These are phyloP conservation scores for Chirona hameri DNA, from an alignment of 2,888 invertebrate species.

Conservation along the genomic window DNA sequence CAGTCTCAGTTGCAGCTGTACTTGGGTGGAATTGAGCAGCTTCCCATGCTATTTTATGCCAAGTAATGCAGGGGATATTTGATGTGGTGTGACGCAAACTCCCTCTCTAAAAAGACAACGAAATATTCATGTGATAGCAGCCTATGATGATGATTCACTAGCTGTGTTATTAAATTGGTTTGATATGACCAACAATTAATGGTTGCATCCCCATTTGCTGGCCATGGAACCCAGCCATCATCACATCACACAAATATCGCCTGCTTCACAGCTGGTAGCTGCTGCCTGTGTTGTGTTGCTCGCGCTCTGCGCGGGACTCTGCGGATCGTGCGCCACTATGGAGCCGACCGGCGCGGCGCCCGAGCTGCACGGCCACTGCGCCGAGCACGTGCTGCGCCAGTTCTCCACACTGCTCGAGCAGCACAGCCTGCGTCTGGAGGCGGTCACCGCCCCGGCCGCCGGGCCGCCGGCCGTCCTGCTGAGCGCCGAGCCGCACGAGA, in stretches of 20 bases:
- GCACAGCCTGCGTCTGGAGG: neutral
- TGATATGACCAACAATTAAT: too few species aligned
- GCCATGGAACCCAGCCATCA: too few species aligned
- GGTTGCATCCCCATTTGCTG: too few species aligned
- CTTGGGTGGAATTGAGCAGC: too few species aligned
- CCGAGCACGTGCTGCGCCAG: conserved; percentile 8
- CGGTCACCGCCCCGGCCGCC: neutral
- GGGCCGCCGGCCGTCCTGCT: neutral
- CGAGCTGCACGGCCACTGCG: neutral
- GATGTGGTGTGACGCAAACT: too few species aligned
- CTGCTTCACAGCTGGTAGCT: neutral
- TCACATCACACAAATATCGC: neutral
- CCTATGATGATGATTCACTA: too few species aligned
- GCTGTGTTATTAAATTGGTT: too few species aligned
- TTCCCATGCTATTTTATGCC: too few species aligned
- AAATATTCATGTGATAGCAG: too few species aligned
- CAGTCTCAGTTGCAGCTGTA: too few species aligned
- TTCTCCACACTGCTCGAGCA: conserved; percentile 4
- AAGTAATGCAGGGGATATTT: too few species aligned
- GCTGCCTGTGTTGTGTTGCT: neutral
- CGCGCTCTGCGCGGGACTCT: neutral
- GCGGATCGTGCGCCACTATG: neutral
- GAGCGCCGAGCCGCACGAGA: conserved; percentile 34
- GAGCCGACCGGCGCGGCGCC: neutral
- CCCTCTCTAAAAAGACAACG: too few species aligned